Percentiles rank a stretch among this genome's conserved stretches.
Conservation (phyloP, 2,888 invertebrate genomes). For the Mythimna vitellina region DNA sequence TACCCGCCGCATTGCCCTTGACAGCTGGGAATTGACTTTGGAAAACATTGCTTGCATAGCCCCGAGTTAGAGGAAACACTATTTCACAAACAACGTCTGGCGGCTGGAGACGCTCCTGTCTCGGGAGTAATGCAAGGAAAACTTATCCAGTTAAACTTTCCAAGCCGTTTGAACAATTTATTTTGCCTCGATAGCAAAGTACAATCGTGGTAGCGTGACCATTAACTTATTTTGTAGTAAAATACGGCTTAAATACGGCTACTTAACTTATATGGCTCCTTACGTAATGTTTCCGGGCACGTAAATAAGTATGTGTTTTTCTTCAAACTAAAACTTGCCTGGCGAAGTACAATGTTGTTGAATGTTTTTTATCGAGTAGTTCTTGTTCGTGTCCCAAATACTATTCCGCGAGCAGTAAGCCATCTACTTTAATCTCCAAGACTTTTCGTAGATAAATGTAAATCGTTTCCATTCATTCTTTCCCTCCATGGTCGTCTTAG, state of each 20-base stretch:
- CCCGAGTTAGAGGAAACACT: conserved; percentile 62
- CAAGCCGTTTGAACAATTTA: conserved; percentile 67
- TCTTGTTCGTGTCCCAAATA: conserved; percentile 70
- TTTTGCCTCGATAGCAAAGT: conserved; percentile 46
- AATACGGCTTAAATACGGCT: conserved; percentile 49
- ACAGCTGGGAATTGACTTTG: conserved; percentile 67
- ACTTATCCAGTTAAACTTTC: conserved; percentile 83
- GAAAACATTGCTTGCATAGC: conserved; percentile 68
- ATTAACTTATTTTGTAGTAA: conserved; percentile 48
- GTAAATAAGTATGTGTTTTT: conserved; percentile 62
- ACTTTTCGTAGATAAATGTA: conserved; percentile 47
- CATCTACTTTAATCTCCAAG: conserved; percentile 51
- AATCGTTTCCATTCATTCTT: conserved; percentile 48
- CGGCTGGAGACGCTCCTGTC: conserved; percentile 67
- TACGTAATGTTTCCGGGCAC: conserved; percentile 56
- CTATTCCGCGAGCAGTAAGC: conserved; percentile 56
- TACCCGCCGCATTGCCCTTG: conserved; percentile 62
- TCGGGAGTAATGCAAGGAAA: conserved; percentile 74
- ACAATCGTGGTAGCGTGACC: conserved; percentile 37
- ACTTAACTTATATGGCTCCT: conserved; percentile 49
- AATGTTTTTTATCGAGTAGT: conserved; percentile 70
- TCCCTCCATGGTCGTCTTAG: conserved; percentile 25
- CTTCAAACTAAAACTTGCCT: conserved; percentile 56
- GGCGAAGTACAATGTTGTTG: conserved; percentile 50
- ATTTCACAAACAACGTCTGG: conserved; percentile 72